Conservation (phyloP, 2,113 vertebrate genomes). For the Chionodraco myersi region DNA sequence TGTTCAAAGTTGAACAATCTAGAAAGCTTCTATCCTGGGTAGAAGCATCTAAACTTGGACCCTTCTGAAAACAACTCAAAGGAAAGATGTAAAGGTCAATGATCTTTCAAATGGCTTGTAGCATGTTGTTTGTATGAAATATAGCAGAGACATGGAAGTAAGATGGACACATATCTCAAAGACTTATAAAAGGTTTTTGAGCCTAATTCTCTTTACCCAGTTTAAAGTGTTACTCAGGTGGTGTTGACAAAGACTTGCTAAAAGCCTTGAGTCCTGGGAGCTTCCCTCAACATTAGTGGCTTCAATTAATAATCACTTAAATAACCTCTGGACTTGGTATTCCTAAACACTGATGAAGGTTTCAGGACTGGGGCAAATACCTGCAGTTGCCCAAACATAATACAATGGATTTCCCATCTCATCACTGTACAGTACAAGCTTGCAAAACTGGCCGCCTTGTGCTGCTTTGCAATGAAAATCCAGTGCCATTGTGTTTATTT, state of each 20-base stretch:
- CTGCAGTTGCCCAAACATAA: neutral
- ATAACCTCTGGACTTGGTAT: neutral
- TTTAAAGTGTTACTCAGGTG: neutral
- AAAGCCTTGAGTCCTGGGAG: neutral
- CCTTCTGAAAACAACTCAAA: neutral
- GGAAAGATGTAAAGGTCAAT: neutral
- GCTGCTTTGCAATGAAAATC: slow-evolving; percentile 37
- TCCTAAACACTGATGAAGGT: neutral
- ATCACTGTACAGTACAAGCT: neutral
- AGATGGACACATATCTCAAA: neutral
- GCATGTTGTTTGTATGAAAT: neutral
- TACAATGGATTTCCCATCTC: neutral
- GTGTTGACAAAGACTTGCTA: neutral
- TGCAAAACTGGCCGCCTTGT: slow-evolving; percentile 6
- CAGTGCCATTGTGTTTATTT: slow-evolving; percentile 44
- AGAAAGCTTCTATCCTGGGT: slow-evolving; percentile 59
- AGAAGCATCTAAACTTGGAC: slow-evolving; percentile 15
- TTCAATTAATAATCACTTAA: neutral
- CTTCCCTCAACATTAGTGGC: neutral
- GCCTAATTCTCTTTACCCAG: neutral
- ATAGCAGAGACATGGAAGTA: neutral
- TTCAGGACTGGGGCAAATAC: neutral
- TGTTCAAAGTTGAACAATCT: slow-evolving; percentile 45
- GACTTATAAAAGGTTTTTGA: neutral
- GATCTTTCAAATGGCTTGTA: neutral